Conservation (phyloP, 2,797 vertebrate genomes). For the Brachyalestes nurse region DNA sequence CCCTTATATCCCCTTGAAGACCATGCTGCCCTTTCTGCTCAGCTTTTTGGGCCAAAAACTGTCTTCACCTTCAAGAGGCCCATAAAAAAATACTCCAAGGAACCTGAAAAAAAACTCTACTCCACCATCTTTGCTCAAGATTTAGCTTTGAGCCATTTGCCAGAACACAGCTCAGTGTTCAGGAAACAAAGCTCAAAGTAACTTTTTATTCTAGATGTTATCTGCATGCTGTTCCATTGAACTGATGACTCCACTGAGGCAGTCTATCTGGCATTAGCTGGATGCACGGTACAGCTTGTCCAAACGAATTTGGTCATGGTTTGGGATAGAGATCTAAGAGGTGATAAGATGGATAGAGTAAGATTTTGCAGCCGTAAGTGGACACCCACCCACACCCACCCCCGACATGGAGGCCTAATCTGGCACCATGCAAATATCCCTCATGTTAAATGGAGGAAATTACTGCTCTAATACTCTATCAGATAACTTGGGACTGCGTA, state of each 20-base stretch:
- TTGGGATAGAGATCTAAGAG: constrained; percentile 48
- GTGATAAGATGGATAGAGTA: constrained; percentile 39
- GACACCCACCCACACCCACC: not conserved
- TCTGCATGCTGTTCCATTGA: constrained; percentile 43
- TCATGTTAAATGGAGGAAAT: constrained; percentile 40
- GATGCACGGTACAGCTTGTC: constrained; percentile 26
- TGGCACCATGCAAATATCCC: constrained; percentile 15
- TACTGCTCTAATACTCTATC: constrained; percentile 12
- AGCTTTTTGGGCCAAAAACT: constrained; percentile 30
- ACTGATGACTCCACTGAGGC: constrained; percentile 40
- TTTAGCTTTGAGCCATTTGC: constrained; percentile 22
- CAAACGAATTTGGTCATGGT: constrained; percentile 45
- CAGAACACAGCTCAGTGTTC: constrained; percentile 20
- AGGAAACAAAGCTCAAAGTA: constrained; percentile 27
- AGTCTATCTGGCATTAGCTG: constrained; percentile 38
- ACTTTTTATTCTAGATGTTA: constrained; percentile 45
- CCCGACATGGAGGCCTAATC: constrained; percentile 11
- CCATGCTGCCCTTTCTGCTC: constrained; percentile 18
- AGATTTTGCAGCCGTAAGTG: constrained; percentile 33
- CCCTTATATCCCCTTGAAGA: constrained; percentile 22
- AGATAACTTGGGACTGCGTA: constrained; percentile 4
- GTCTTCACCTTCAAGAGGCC: constrained; percentile 12
- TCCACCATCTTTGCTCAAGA: constrained; percentile 16
- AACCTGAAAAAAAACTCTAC: constrained; percentile 1
- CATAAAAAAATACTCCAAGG: not conserved